Percentiles rank a stretch among this genome's conserved stretches.
Conservation (phyloP, 2,888 invertebrate genomes). For the Pachliopta kotzebuea region DNA sequence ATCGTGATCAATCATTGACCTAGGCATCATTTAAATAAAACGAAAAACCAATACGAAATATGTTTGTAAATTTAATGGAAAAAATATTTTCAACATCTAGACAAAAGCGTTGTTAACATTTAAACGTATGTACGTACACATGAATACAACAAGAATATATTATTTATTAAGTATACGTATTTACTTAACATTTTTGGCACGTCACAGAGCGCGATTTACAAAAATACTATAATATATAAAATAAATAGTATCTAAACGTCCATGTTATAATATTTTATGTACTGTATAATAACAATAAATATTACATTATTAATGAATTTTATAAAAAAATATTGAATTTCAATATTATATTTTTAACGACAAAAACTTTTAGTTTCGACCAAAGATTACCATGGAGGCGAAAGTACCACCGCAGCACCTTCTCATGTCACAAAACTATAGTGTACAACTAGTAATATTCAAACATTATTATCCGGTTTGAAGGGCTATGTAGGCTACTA, state of each 20-base stretch:
- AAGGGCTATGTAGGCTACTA: too few relatives aligned
- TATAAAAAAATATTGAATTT: not conserved
- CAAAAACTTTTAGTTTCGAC: not conserved
- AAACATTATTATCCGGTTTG: too few relatives aligned
- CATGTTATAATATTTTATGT: not conserved
- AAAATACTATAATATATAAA: slow-evolving; percentile 32
- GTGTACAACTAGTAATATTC: too few relatives aligned
- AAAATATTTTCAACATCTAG: slow-evolving; percentile 11
- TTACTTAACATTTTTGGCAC: slow-evolving; percentile 31
- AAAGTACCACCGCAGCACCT: too few relatives aligned
- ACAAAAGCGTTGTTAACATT: slow-evolving; percentile 1
- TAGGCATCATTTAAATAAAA: not conserved
- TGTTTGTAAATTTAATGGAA: slow-evolving; percentile 9
- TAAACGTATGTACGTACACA: not conserved
- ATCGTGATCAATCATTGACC: too few relatives aligned
- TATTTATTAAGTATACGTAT: not conserved
- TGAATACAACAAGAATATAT: slow-evolving; percentile 3
- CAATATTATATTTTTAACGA: not conserved
- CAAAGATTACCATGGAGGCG: not conserved
- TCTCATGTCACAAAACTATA: too few relatives aligned
- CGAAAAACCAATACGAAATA: not conserved
- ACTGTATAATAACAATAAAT: not conserved
- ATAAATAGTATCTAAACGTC: slow-evolving; percentile 15
- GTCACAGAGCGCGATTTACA: slow-evolving; percentile 26
- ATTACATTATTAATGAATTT: not conserved